These are phyloP conservation scores for Adela reaumurella DNA, from an alignment of 2,888 invertebrate species.

Conservation along the genomic window DNA sequence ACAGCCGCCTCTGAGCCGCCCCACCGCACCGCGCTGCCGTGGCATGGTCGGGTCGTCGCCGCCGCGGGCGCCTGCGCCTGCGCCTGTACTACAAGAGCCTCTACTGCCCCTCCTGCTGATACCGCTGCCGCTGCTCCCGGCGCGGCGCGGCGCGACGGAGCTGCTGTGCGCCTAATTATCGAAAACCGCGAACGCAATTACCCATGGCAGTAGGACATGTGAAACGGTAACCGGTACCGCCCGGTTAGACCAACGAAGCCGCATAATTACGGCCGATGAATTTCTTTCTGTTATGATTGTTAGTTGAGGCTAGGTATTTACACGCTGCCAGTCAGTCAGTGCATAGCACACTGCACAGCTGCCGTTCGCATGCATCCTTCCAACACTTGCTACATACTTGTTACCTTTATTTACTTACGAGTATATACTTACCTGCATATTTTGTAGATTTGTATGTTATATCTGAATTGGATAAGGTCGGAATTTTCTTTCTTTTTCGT, in stretches of 20 bases:
- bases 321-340: too few relatives aligned
- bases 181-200: slow-evolving; percentile 23
- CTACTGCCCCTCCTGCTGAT: too few relatives aligned
- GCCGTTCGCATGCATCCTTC: neutral
- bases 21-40: neutral
- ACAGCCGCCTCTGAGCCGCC: neutral
- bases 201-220: slow-evolving; percentile 17
- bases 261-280: slow-evolving; percentile 22
- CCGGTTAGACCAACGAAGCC: slow-evolving; percentile 17
- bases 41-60: too few relatives aligned
- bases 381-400: neutral
- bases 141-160: slow-evolving; percentile 1
- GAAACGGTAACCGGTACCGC: slow-evolving; percentile 2
- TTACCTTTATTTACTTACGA: neutral
- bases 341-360: neutral
- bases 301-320: too few relatives aligned
- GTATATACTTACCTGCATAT: too few relatives aligned
- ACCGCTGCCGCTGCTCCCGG: neutral
- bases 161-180: slow-evolving; percentile 22
- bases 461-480: too few relatives aligned
- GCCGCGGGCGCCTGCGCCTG: too few relatives aligned
- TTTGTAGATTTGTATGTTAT: too few relatives aligned
- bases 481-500: too few relatives aligned
- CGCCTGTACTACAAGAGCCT: too few relatives aligned
- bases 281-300: slow-evolving; percentile 25